Percentiles rank a stretch among this genome's conserved stretches.
phyloP scores from a whole-genome alignment of 2,113 vertebrate genomes.

The Psammodynastes pulverulentus region DNA sequence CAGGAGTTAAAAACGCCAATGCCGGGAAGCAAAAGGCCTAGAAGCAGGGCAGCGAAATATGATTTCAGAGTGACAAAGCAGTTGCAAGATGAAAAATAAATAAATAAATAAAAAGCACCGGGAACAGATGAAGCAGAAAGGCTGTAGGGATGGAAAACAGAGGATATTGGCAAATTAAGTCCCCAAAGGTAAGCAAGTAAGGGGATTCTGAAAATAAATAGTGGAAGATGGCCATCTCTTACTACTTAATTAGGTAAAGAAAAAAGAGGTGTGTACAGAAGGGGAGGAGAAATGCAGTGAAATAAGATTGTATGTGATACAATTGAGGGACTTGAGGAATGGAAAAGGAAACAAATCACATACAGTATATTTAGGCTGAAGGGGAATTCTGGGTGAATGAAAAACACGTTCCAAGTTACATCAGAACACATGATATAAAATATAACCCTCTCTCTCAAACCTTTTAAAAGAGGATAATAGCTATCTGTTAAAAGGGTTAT shows the following conservation, averaged over 20 bases:
- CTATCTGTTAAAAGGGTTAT: not conserved
- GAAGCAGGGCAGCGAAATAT: not conserved
- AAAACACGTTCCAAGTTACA: not conserved
- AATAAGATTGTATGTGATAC: not conserved
- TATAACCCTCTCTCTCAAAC: not conserved
- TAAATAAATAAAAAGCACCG: not conserved
- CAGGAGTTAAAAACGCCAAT: not conserved
- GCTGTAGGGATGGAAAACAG: not conserved
- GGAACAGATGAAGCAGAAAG: not conserved
- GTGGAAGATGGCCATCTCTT: not conserved
- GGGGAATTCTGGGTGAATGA: not conserved
- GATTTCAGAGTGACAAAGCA: slow-evolving; percentile 22
- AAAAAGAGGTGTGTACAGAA: not conserved
- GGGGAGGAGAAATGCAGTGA: not conserved
- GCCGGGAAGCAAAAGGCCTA: not conserved
- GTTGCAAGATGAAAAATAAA: not conserved
- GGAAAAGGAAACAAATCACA: not conserved
- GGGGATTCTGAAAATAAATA: not conserved
- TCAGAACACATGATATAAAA: not conserved
- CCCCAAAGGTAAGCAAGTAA: no score
- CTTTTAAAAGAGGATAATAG: not conserved
- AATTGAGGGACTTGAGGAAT: not conserved
- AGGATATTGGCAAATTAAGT: not conserved
- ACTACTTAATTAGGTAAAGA: not conserved
- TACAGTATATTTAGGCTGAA: not conserved